These are phyloP conservation scores for Rhea pennata DNA, from an alignment of 2,113 vertebrate genomes.

Conservation along the genomic window DNA sequence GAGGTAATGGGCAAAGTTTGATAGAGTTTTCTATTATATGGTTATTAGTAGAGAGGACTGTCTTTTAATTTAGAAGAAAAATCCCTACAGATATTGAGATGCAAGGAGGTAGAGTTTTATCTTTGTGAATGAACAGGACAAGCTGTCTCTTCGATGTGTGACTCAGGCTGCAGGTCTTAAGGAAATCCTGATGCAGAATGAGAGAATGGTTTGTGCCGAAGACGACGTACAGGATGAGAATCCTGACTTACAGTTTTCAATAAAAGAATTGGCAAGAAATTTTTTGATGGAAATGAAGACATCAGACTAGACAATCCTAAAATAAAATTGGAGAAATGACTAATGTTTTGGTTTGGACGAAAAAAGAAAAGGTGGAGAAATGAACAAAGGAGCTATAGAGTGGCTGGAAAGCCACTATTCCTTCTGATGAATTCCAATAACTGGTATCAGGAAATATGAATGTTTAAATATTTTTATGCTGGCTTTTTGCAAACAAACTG, in stretches of 20 bases:
- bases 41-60: not conserved
- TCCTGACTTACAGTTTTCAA: not conserved
- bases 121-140: not conserved
- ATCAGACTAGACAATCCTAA: not conserved
- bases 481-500: not conserved
- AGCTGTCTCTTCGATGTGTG: not conserved
- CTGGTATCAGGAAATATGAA: not conserved
- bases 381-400: not conserved
- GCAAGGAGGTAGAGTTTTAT: not conserved
- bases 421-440: not conserved
- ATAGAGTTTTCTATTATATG: not conserved
- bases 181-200: not conserved
- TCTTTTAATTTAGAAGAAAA: not conserved
- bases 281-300: not conserved
- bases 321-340: not conserved
- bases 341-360: not conserved
- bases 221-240: not conserved
- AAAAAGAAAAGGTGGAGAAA: not conserved
- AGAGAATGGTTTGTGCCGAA: not conserved
- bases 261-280: not conserved
- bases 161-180: conserved; percentile 3
- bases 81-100: not conserved
- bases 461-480: not conserved
- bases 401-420: not conserved
- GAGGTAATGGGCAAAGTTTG: not conserved